Base-by-base conservation (phyloP, 2,797 vertebrate genomes). In the Carcharodon carcharias region DNA sequence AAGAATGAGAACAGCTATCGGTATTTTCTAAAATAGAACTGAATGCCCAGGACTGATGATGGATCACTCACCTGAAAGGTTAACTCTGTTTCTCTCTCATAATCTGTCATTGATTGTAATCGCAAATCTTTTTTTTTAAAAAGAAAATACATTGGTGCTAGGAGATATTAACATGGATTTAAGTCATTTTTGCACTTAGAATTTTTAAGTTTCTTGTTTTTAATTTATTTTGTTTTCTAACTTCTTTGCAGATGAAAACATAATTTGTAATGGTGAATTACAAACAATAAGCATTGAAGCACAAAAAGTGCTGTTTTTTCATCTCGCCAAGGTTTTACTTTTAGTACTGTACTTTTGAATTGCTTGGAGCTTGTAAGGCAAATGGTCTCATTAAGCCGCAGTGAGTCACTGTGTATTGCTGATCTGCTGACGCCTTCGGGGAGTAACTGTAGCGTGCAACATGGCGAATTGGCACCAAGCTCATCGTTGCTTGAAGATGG, bases 361-460 rank as follows among this genome's bases (percentile, higher is more conserved):
- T 28, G 23, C 4, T 6, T 31, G 94, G 45, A 50, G 40, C 31
- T 71, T 45, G 40, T 67, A 69, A 95, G 69, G 69, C 45, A 50
- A 73, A 95, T 95, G 94, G 94, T 95, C 94, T 95, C 94, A 28
- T 73, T 95, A 95, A 95, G 8, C 94, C 67, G 11, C 94, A 73
- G 94, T 35, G 94, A 95, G 94, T 45, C 94, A 35, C 94, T 95
- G 94, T 73, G 45, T 56, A 35, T 95, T 35, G 56, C 65, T 7
- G 94, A 95, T 16, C 50, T 73, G 94, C 45, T 95, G 94, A 50
- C 45, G 4, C 16, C 94, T 4, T 71, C 28, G 45, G 45, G 67
- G 9, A 67, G 65, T 31, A 21, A 65, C 18, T 28, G 61, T 50
- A n/a, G 92, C 21, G n/a, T 23, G 63, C n/a, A 11, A 40, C 92